Evolutionary conservation across 1,140 invertebrate species (phyloP), one percentile per base, ranked within the genome.

Genomic region (Lepidurus couesii): DNA sequence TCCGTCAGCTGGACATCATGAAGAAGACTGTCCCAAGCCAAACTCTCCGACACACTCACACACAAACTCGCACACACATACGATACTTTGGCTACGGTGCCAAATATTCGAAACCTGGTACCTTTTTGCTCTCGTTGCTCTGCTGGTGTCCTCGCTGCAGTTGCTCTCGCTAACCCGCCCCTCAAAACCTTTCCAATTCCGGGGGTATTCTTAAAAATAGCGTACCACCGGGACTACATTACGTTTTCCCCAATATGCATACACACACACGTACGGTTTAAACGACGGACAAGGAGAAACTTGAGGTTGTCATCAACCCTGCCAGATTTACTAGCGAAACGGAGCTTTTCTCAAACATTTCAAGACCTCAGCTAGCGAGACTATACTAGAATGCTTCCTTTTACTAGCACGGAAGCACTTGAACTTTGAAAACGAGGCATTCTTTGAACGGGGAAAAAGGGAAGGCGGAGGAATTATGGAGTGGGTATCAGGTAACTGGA

Each of bases 41-140:
- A 65, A 65, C 53, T 7, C 53, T 5, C 53, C 16, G 21, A 21
- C 53, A 9, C 53, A 16, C 53, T n/a, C 47, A 11, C 47, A 65
- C 47, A 65, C 47, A 65, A 65, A 65, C 53, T 65, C 53, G 53
- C 53, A 9, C 9, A 11, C 53, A 65, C 53, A 11, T 65, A 9
- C 53, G 53, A 65, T 65, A 9, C 53, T 65, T 65, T 65, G 53
- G 53, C 53, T 65, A 9, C 13, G 53, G 53, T 65, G 53, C 53
- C 53, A 65, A 65, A 65, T 65, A 65, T 65, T 65, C 53, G 9
- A 65, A 65, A 65, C 53, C 53, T 65, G 53, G 53, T 13, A 65
- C 53, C 53, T 65, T 65, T 65, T 65, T 65, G 16, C 53, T 13
- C 53, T 9, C 13, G 16, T 21, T 21, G 53, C 53, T 21, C 53